Evolutionary conservation across 2,888 invertebrate genomes (phyloP).

Genomic region (Stenchaetothrips biformis): DNA sequence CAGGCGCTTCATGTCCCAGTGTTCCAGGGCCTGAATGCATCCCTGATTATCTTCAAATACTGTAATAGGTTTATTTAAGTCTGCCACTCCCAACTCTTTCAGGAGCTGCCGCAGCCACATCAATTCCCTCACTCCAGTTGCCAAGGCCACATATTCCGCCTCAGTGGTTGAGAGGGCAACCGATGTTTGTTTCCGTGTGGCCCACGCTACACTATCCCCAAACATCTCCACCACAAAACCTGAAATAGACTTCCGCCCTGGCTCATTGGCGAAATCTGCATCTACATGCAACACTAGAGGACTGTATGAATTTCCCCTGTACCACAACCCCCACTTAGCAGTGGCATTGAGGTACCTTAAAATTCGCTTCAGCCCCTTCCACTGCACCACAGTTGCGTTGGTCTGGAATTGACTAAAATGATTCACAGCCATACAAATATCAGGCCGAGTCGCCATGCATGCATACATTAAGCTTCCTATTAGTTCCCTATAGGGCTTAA

Average conservation of each 20-base stretch:
- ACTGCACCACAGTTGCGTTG: constrained; percentile 32
- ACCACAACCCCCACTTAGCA: constrained; percentile 1
- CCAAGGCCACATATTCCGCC: too few species aligned
- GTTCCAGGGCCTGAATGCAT: too few species aligned
- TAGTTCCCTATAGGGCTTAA: not conserved
- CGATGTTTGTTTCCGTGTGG: constrained; percentile 41
- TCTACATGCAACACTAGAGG: constrained; percentile 38
- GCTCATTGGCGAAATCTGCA: constrained; percentile 40
- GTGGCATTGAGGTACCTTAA: constrained; percentile 34
- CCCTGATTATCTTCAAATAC: too few species aligned
- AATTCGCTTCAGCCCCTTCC: constrained; percentile 34
- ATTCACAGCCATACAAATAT: too few species aligned
- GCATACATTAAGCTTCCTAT: not conserved
- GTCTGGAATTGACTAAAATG: constrained; percentile 29
- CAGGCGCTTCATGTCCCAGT: too few species aligned
- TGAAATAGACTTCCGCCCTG: constrained; percentile 41
- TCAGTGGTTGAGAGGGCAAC: too few species aligned
- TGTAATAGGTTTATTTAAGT: too few species aligned
- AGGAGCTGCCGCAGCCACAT: too few species aligned
- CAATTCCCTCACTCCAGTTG: too few species aligned
- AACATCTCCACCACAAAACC: constrained; percentile 40
- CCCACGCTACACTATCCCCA: constrained; percentile 41
- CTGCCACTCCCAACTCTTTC: too few species aligned
- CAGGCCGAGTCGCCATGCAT: too few species aligned
- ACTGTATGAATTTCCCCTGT: constrained; percentile 23